phyloP scores from a whole-genome alignment of 2,797 vertebrate genomes.

The Acrossocheilus wenchowensis region DNA sequence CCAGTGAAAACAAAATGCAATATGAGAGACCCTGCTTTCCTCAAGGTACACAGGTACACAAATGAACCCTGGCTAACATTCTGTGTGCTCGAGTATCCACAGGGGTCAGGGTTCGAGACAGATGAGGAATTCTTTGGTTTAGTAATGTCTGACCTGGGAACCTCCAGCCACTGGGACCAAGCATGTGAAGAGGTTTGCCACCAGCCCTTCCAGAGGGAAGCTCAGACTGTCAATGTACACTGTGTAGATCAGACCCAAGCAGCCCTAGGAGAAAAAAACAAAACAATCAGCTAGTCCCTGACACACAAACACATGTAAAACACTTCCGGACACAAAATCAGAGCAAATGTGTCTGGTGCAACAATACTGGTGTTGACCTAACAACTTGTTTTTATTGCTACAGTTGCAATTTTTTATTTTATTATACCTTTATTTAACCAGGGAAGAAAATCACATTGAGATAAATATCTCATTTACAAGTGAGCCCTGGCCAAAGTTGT shows the following conservation, averaged over 20 bases:
- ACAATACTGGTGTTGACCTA: not conserved
- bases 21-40: constrained; percentile 26
- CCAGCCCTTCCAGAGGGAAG: constrained; percentile 90
- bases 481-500: not conserved
- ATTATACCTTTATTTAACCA: no score
- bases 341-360: not conserved
- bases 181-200: constrained; percentile 93
- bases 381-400: not conserved
- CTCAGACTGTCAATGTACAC: constrained; percentile 92
- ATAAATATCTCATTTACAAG: no score
- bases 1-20: constrained; percentile 36
- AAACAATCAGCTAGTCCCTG: constrained; percentile 1
- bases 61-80: constrained; percentile 72
- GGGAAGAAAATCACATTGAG: no score
- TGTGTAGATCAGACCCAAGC: constrained; percentile 95
- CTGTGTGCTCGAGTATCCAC: constrained; percentile 37
- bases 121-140: constrained; percentile 74
- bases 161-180: constrained; percentile 92
- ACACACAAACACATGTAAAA: constrained; percentile 8
- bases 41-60: constrained; percentile 55
- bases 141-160: constrained; percentile 86
- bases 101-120: constrained; percentile 65
- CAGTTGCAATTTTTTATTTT: not conserved
- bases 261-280: constrained; percentile 82
- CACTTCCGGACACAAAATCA: not conserved